Base-by-base conservation (phyloP, 2,113 vertebrate genomes). In the Sylvia atricapilla region DNA sequence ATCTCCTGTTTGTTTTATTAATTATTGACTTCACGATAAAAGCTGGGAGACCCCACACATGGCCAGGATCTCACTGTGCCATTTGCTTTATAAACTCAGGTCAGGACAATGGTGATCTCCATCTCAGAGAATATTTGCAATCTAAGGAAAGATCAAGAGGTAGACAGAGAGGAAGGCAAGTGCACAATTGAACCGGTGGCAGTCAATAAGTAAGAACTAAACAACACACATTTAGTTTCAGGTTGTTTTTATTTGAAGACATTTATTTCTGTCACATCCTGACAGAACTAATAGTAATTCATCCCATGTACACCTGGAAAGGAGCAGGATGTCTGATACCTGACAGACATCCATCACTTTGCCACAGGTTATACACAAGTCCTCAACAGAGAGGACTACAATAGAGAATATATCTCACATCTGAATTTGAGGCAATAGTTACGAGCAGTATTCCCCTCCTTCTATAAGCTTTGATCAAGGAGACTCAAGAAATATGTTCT, bases 401-500 rank as follows among this genome's bases (percentile, higher is more conserved):
- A 22, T 0, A n/a, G 27, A 69, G 49, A 73, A 50, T 28, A 1
- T 21, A 16, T 76, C 92, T 73, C 30, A 4, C 66, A 86, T 69
- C 52, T 37, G 22, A 52, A 64, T 56, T 49, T 58, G 31, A 83
- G 19, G 55, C 60, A 85, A 75, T 5, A 70, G 33, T 79, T 83
- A 72, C 1, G 2, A 94, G 87, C 49, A 67, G 50, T 20, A 66
- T 52, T 77, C 55, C 44, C 47, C 50, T 80, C 53, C 58, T 84
- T 79, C 52, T 47, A 21, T 55, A 59, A 72, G 84, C 93, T 94
- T 95, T 90, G 82, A 94, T 94, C 84, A 91, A 76, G 66, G 25
- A 92, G 70, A 81, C 39, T 92, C 46, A 84, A 64, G 49, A 94
- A 93, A 77, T 66, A 82, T 39, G 63, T 94, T 96, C 94, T 24